Evolutionary conservation across 1,140 invertebrate species (phyloP).

Genomic region (Manduca sexta): DNA sequence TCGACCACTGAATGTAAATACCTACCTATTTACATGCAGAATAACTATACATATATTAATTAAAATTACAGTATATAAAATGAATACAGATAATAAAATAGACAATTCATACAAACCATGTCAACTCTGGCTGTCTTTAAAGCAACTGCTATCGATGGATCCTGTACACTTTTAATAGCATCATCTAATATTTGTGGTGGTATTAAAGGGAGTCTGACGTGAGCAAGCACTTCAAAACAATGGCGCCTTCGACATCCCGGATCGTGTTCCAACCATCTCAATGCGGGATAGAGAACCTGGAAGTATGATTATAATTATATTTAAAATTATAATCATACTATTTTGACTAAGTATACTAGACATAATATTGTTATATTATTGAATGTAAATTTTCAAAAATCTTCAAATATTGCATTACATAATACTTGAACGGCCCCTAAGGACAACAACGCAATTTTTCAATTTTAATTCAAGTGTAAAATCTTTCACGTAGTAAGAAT

Average conservation of each 20-base stretch:
- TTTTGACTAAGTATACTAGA: too few relatives aligned
- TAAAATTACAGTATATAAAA: neutral
- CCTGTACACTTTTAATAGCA: constrained; percentile 85
- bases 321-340: too few relatives aligned
- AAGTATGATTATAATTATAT: constrained; percentile 3
- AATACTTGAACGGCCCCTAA: too few relatives aligned
- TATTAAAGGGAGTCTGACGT: constrained; percentile 89
- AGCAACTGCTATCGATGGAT: constrained; percentile 87
- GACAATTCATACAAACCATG: constrained; percentile 70
- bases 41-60: neutral
- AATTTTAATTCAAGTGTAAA: too few relatives aligned
- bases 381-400: too few relatives aligned
- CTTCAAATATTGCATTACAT: too few relatives aligned
- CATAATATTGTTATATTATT: too few relatives aligned
- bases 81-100: constrained; percentile 3
- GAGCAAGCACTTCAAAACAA: constrained; percentile 90
- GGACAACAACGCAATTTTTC: too few relatives aligned
- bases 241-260: constrained; percentile 84
- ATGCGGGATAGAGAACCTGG: constrained; percentile 90
- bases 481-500: too few relatives aligned
- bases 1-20: too few relatives aligned
- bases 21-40: too few relatives aligned
- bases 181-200: constrained; percentile 87
- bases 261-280: constrained; percentile 93
- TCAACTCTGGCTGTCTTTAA: constrained; percentile 88